Evolutionary conservation across 2,113 vertebrate species (phyloP).

Genomic region (Cephalopholis sonnerati): DNA sequence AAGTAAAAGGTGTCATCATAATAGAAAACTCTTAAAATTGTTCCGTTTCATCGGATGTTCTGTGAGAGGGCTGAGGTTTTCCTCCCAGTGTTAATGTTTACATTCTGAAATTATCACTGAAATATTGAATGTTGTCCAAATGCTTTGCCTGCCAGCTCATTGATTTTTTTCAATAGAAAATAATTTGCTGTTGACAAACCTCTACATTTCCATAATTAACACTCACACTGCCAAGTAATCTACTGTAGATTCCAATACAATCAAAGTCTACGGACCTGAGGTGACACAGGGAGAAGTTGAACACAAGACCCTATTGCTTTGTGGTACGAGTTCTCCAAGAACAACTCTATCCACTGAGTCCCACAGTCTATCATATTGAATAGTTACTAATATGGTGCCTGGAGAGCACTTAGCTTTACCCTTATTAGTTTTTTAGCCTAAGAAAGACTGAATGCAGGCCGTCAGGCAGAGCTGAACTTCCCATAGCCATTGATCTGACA

Average conservation of each 20-base stretch:
- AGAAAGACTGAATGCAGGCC: conserved; percentile 46
- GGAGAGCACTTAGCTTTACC: conserved; percentile 31
- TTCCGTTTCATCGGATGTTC: neutral
- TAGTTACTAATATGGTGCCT: conserved; percentile 15
- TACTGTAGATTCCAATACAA: neutral
- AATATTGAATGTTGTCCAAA: neutral
- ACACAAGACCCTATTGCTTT: neutral
- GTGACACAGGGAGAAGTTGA: neutral
- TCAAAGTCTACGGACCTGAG: neutral
- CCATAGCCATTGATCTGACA: conserved; percentile 57
- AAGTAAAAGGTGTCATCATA: neutral
- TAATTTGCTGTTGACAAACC: neutral
- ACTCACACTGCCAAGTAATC: neutral
- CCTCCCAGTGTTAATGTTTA: too few species aligned
- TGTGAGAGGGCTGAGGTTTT: neutral
- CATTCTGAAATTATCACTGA: neutral
- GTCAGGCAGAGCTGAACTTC: conserved; percentile 45
- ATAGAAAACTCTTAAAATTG: neutral
- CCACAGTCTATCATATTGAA: conserved; percentile 18
- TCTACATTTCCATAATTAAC: neutral
- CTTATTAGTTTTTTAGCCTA: conserved; percentile 40
- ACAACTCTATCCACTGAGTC: conserved; percentile 6
- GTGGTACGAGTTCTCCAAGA: neutral
- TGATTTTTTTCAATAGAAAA: neutral
- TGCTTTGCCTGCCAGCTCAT: neutral